Base-by-base conservation (phyloP, 2,113 vertebrate species). In the Trachemys scripta region DNA sequence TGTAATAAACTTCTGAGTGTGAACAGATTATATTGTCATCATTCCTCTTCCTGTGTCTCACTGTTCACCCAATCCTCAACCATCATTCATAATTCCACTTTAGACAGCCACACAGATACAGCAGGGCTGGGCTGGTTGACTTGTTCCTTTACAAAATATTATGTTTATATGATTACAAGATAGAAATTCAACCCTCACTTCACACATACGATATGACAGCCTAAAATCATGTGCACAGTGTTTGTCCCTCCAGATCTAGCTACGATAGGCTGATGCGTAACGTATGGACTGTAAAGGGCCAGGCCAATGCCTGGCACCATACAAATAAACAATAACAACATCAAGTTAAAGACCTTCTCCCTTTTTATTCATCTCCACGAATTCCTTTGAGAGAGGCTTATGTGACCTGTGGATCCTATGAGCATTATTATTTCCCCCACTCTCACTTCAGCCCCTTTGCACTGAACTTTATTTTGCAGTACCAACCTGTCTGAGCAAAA, bases 181-280 rank as follows among this genome's bases (percentile, higher is more conserved):
- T 20, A 53, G 45, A 78, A 88, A 80, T 50, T 11, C 16, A 5
- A 2, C 59, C 22, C 87, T 56, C 25, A 38, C 16, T 50, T 51
- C 54, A 47, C 5, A 5, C 5, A 2, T 9, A 0, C 13, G 2
- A 7, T 14, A 1, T 2, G 1, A 0, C 1, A 82, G 19, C 16
- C 1, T 38, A 12, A 75, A 80, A 12, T 0, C 3, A 12, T 0
- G 9, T 38, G 8, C 24, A 2, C 4, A 20, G 10, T 12, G 5
- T 42, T 72, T 10, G 49, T 72, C 79, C 81, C 53, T 2, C 9
- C 75, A 62, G 83, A 51, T 85, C 80, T 76, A 54, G 81, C 90
- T n/a, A 82, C 29, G 53, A 1, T 3, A 69, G 86, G 87, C 27
- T 82, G 0, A 0, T 54, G 85, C 72, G 31, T 35, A 91, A 29